Evolutionary conservation across 2,113 vertebrate species (phyloP).

Genomic region (Notechis scutatus): DNA sequence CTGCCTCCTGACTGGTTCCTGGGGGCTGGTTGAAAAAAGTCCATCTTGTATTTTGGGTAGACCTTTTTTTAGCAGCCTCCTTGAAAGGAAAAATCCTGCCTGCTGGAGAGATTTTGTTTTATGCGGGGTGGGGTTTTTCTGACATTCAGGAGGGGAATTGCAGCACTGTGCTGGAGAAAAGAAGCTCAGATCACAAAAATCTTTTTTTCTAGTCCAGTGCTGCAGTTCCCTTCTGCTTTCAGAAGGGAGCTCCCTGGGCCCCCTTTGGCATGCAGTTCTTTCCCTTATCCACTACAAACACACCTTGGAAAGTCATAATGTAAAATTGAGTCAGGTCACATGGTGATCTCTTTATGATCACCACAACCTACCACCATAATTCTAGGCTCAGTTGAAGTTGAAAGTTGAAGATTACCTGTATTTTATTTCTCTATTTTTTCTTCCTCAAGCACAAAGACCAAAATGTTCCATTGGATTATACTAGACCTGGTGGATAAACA

Average conservation of each 20-base stretch:
- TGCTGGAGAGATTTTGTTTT: neutral
- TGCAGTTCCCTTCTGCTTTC: neutral
- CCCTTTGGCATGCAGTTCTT: neutral
- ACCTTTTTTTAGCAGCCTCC: neutral
- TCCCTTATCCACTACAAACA: neutral
- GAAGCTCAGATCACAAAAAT: neutral
- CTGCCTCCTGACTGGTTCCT: no score
- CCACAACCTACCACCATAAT: neutral
- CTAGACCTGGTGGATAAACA: neutral
- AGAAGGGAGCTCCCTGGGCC: accelerated
- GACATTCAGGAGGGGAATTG: neutral
- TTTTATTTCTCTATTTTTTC: neutral
- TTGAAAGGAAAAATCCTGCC: neutral
- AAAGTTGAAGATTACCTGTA: neutral
- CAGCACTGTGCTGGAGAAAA: neutral
- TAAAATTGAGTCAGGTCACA: neutral
- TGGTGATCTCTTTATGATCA: neutral
- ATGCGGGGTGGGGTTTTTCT: neutral
- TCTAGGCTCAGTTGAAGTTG: neutral
- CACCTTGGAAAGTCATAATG: neutral
- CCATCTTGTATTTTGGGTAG: neutral
- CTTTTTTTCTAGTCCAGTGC: neutral
- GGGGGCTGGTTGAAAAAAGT: neutral
- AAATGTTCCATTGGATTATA: neutral
- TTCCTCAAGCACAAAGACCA: neutral